phyloP scores from a whole-genome alignment of 1,140 invertebrate species.

The Scaptomyza montana region DNA sequence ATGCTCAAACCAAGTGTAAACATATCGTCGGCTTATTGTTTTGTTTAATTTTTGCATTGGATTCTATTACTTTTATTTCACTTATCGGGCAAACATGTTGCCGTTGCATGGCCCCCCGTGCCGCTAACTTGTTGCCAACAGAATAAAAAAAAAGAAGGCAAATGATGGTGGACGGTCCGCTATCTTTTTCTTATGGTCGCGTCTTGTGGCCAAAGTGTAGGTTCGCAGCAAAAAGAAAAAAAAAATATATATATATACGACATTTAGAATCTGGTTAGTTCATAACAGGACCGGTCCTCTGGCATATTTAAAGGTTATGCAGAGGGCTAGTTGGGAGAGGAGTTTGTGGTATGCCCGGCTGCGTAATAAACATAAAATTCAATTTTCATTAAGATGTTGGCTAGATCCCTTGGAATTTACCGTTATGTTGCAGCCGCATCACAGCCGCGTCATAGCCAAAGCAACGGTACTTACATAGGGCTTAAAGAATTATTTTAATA shows the following conservation, averaged over 20 bases:
- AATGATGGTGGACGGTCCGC: constrained; percentile 38
- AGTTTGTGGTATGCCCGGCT: constrained; percentile 48
- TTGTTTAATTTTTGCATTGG: constrained; percentile 2
- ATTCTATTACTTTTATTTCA: constrained; percentile 76
- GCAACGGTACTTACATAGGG: constrained; percentile 24
- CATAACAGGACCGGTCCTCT: constrained; percentile 14
- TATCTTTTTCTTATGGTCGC: constrained; percentile 45
- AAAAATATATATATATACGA: not conserved
- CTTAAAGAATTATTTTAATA: constrained; percentile 75
- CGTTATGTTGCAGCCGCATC: constrained; percentile 47
- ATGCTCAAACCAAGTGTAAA: constrained; percentile 29
- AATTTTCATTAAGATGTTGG: constrained; percentile 79
- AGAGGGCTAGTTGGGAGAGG: constrained; percentile 25
- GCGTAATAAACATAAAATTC: constrained; percentile 81
- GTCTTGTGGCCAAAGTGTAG: constrained; percentile 21
- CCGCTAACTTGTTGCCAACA: constrained; percentile 34
- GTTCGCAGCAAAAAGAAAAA: constrained; percentile 1
- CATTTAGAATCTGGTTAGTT: constrained; percentile 16
- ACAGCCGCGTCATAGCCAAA: not conserved
- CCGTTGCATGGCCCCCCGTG: constrained; percentile 56
- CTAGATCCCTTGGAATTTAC: constrained; percentile 70
- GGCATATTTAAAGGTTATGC: constrained; percentile 65
- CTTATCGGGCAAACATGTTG: constrained; percentile 72
- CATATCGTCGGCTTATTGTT: constrained; percentile 9
- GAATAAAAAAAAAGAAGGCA: constrained; percentile 15